Evolutionary conservation across 2,113 vertebrate species (phyloP).

Genomic region (Sturnus vulgaris): DNA sequence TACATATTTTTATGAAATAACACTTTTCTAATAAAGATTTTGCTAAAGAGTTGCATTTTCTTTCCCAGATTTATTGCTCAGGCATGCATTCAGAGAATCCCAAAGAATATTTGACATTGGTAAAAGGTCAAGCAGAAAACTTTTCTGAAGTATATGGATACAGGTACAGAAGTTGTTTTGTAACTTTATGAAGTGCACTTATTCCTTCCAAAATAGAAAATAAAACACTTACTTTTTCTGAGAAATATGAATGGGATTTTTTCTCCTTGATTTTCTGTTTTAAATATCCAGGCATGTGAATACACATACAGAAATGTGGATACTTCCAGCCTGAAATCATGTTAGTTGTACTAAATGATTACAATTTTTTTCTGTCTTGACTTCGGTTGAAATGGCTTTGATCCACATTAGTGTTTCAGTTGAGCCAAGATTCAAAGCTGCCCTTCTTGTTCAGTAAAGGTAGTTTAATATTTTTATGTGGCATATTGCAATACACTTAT

Average conservation of each 20-base stretch:
- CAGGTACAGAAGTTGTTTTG: conserved; percentile 71
- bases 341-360: not conserved
- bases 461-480: not conserved
- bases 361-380: not conserved
- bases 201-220: not conserved
- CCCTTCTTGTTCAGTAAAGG: not conserved
- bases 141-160: conserved; percentile 93
- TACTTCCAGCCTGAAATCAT: not conserved
- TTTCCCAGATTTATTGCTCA: conserved; percentile 85
- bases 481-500: not conserved
- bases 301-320: not conserved
- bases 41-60: conserved; percentile 16
- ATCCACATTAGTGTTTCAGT: not conserved
- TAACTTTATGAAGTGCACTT: not conserved
- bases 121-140: conserved; percentile 90
- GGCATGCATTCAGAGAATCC: conserved; percentile 86
- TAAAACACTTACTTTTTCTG: not conserved
- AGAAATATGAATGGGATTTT: not conserved
- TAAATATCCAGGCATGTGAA: not conserved
- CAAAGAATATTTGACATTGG: conserved; percentile 88
- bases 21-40: not conserved
- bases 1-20: not conserved
- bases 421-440: not conserved
- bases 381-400: not conserved
- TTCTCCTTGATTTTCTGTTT: not conserved